A percentile compares a stretch with the other conserved stretches of the same genome.
phyloP scores from a whole-genome alignment of 2,888 invertebrate genomes.

The Drosophila borborema region DNA sequence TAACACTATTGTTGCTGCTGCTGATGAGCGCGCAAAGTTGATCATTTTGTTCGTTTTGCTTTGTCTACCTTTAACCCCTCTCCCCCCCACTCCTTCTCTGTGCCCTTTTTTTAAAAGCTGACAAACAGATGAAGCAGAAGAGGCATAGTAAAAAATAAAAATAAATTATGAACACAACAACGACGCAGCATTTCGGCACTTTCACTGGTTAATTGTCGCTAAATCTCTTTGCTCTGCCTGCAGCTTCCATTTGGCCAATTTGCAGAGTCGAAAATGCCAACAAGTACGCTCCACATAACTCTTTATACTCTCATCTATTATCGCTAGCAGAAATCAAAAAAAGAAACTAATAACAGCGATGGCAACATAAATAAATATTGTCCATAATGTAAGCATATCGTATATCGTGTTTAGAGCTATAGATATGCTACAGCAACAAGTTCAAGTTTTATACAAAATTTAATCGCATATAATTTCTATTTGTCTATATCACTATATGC shows the following conservation, averaged over 20 bases:
- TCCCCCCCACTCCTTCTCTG: too few species aligned
- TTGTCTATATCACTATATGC: too few species aligned
- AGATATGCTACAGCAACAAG: too few species aligned
- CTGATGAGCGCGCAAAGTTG: slow-evolving; percentile 24
- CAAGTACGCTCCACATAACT: slow-evolving; percentile 17
- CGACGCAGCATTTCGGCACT: slow-evolving; percentile 61
- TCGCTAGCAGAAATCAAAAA: neutral
- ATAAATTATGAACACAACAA: slow-evolving; percentile 10
- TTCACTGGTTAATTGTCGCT: slow-evolving; percentile 74
- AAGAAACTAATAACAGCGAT: neutral
- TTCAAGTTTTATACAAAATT: too few species aligned
- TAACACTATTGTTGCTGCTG: slow-evolving; percentile 22
- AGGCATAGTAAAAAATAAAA: neutral
- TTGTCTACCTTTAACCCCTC: neutral
- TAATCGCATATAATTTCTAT: too few species aligned
- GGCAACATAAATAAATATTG: neutral
- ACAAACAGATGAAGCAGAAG: slow-evolving; percentile 14
- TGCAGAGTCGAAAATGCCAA: slow-evolving; percentile 10
- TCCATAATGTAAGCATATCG: too few species aligned
- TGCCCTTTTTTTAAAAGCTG: slow-evolving; percentile 27
- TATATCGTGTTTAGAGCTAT: too few species aligned
- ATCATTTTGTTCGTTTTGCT: slow-evolving; percentile 23
- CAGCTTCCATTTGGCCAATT: slow-evolving; percentile 27
- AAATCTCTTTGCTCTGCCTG: slow-evolving; percentile 59
- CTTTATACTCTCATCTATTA: neutral